These are phyloP conservation scores for Eilema sororculum DNA, from an alignment of 2,888 invertebrate species.

Conservation along the genomic window DNA sequence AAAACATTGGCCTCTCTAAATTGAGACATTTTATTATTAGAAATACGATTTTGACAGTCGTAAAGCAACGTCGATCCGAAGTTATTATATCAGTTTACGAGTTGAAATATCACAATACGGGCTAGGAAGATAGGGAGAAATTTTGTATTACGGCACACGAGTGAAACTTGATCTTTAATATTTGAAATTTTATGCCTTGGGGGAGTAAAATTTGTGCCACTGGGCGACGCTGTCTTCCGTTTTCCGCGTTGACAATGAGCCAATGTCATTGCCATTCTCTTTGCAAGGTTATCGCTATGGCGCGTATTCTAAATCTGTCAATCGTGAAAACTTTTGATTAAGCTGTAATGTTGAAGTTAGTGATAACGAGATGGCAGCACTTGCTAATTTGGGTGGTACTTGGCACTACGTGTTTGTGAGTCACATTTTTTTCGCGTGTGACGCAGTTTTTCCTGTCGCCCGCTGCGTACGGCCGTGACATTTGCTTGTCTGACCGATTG, in stretches of 20 bases:
- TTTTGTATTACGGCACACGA: constrained; percentile 43
- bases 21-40: constrained; percentile 86
- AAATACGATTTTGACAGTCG: constrained; percentile 84
- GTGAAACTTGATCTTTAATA: constrained; percentile 42
- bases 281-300: constrained; percentile 68
- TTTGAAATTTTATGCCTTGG: constrained; percentile 42
- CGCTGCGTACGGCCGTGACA: constrained; percentile 81
- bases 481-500: constrained; percentile 86
- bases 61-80: constrained; percentile 75
- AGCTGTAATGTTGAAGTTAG: constrained; percentile 32
- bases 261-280: constrained; percentile 83
- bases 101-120: constrained; percentile 74
- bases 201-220: constrained; percentile 53
- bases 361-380: constrained; percentile 57
- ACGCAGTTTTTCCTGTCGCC: constrained; percentile 80
- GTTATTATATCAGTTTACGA: constrained; percentile 83
- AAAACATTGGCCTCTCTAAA: constrained; percentile 82
- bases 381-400: constrained; percentile 43
- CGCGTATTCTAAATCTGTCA: constrained; percentile 55
- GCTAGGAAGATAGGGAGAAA: constrained; percentile 54
- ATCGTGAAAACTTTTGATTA: constrained; percentile 57
- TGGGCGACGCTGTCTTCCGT: constrained; percentile 64
- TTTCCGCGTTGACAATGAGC: constrained; percentile 72
- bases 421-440: constrained; percentile 81
- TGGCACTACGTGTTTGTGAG: constrained; percentile 57